A percentile compares a stretch with the other conserved stretches of the same genome.
Evolutionary conservation across 2,113 vertebrate genomes (phyloP).

Genomic region (Lagopus leucura): DNA sequence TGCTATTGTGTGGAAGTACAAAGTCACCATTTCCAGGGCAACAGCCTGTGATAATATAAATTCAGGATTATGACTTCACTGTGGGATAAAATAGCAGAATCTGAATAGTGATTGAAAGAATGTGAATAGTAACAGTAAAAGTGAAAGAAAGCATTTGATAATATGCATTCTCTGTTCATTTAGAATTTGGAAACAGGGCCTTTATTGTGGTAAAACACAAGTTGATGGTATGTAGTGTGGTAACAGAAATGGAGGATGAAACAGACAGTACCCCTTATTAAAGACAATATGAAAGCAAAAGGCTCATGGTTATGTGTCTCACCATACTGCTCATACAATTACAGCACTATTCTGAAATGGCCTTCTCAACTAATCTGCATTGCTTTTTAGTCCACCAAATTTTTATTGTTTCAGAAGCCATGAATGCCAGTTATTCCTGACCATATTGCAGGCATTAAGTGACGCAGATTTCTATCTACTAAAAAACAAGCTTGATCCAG

Average conservation of each 20-base stretch:
- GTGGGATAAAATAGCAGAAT: not conserved
- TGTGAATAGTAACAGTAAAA: not conserved
- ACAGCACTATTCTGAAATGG: not conserved
- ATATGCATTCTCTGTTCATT: not conserved
- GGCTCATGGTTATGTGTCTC: not conserved
- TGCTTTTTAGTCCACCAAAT: not conserved
- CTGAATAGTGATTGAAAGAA: not conserved
- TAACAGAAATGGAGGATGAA: not conserved
- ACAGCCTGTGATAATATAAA: not conserved
- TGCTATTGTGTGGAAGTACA: not conserved
- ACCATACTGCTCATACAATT: not conserved
- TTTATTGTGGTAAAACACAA: not conserved
- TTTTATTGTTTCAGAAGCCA: not conserved
- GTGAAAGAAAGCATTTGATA: not conserved
- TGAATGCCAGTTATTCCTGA: not conserved
- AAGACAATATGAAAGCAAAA: not conserved
- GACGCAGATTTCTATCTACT: not conserved
- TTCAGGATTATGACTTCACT: not conserved
- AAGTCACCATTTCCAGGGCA: not conserved
- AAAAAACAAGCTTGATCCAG: not conserved
- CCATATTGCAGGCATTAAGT: not conserved
- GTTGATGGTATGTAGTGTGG: not conserved
- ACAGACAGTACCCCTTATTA: not conserved
- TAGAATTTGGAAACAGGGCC: not conserved
- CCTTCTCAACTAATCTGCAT: not conserved